A percentile compares a stretch with the other conserved stretches of the same genome.
phyloP scores from a whole-genome alignment of 2,888 invertebrate genomes.

The Agonum fuliginosum region DNA sequence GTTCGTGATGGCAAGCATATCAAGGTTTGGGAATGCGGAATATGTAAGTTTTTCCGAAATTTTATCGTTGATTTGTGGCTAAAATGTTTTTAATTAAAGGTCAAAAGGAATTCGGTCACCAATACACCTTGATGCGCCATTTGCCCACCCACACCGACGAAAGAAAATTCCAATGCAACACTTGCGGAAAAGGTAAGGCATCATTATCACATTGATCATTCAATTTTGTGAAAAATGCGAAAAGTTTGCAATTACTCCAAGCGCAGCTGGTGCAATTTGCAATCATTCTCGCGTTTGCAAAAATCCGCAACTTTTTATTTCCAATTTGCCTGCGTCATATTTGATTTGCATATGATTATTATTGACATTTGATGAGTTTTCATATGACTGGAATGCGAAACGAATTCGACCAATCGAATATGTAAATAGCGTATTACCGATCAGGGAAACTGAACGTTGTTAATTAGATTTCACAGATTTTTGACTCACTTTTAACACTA shows the following conservation, averaged over 20 bases:
- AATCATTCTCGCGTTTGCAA: background rate
- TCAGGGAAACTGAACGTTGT: background rate
- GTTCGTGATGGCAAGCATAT: constrained; percentile 80
- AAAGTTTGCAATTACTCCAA: background rate
- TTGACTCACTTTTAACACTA: too few species aligned
- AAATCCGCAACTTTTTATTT: constrained; percentile 3
- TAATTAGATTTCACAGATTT: too few species aligned
- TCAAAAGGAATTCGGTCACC: constrained; percentile 84
- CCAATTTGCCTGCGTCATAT: constrained; percentile 26
- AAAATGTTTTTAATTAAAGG: constrained; percentile 72
- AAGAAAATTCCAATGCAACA: constrained; percentile 83
- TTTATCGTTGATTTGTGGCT: background rate
- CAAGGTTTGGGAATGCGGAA: constrained; percentile 85
- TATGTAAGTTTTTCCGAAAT: constrained; percentile 76
- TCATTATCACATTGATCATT: too few species aligned
- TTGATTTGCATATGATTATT: constrained; percentile 41
- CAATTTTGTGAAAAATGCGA: too few species aligned
- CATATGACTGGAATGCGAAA: background rate
- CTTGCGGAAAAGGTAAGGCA: constrained; percentile 79
- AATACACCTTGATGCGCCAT: constrained; percentile 85
- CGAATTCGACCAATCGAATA: constrained; percentile 10
- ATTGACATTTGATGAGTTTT: constrained; percentile 41
- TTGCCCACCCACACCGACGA: constrained; percentile 86
- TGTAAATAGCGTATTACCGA: constrained; percentile 10
- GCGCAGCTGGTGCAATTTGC: background rate